phyloP scores from a whole-genome alignment of 2,113 vertebrate genomes.

The Coracopsis vasa region DNA sequence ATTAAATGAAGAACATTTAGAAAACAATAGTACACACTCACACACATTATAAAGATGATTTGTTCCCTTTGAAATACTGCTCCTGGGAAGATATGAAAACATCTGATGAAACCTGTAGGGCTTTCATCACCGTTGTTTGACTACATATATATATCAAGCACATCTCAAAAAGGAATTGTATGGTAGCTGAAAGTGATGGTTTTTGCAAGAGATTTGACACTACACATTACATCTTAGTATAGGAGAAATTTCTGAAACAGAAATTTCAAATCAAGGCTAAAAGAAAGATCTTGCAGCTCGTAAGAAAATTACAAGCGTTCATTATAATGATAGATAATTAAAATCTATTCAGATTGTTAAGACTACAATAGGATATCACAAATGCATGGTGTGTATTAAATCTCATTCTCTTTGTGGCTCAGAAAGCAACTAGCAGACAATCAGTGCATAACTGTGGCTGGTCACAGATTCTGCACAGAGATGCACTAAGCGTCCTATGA shows the following conservation, averaged over 20 bases:
- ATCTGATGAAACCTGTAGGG: not conserved
- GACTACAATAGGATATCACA: not conserved
- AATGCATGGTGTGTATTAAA: not conserved
- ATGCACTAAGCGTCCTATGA: not conserved
- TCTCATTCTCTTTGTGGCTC: not conserved
- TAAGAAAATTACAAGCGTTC: not conserved
- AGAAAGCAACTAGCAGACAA: not conserved
- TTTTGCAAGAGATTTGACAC: not conserved
- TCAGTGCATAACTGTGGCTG: not conserved
- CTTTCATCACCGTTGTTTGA: conserved; percentile 12
- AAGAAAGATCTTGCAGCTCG: not conserved
- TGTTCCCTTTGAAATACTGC: conserved; percentile 2
- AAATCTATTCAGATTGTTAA: not conserved
- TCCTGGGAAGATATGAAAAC: not conserved
- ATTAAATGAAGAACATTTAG: conserved; percentile 1
- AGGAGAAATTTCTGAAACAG: not conserved
- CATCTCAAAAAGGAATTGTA: not conserved
- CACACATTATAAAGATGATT: not conserved
- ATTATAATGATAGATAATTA: not conserved
- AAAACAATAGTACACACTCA: not conserved
- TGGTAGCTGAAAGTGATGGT: not conserved
- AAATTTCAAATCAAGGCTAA: not conserved
- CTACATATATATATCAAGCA: not conserved
- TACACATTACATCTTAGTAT: not conserved
- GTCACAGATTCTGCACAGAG: not conserved